These are phyloP conservation scores for Hoplias malabaricus DNA, from an alignment of 2,113 vertebrate species.

Conservation along the genomic window DNA sequence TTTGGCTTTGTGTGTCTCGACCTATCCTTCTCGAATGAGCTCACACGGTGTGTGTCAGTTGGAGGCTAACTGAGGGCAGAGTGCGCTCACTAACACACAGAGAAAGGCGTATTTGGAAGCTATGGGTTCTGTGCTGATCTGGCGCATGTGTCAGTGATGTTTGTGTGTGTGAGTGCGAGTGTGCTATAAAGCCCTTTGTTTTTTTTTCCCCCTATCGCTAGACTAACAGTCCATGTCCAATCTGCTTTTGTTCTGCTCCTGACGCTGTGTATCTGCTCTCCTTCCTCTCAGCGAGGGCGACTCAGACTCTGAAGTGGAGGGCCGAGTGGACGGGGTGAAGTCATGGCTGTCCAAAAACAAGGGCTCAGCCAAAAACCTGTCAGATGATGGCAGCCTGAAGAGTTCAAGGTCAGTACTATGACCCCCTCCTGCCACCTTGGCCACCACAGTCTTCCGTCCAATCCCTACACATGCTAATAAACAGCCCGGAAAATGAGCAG, in stretches of 20 bases:
- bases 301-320: conserved; percentile 92
- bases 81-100: conserved; percentile 34
- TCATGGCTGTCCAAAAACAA: conserved; percentile 89
- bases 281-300: conserved; percentile 80
- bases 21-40: conserved; percentile 11
- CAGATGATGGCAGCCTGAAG: conserved; percentile 92
- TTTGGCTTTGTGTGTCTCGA: conserved; percentile 33
- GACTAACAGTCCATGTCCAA: conserved; percentile 45
- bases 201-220: conserved; percentile 27
- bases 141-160: conserved; percentile 54
- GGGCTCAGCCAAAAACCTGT: conserved; percentile 83
- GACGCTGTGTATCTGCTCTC: conserved; percentile 5
- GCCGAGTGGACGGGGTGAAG: conserved; percentile 92
- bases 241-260: background rate
- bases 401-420: conserved; percentile 85
- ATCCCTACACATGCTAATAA: background rate
- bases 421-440: background rate
- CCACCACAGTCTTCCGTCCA: background rate
- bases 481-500: conserved; percentile 5
- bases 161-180: too few species aligned
- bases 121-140: conserved; percentile 37
- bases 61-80: conserved; percentile 34
- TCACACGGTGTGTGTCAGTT: conserved; percentile 7
- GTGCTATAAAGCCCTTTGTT: conserved; percentile 33
- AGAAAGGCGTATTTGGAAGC: conserved; percentile 28